Percentiles rank a stretch among this genome's conserved stretches.
These are phyloP conservation scores for Willowsia nigromaculata DNA, from an alignment of 2,888 invertebrate species.

Conservation along the genomic window DNA sequence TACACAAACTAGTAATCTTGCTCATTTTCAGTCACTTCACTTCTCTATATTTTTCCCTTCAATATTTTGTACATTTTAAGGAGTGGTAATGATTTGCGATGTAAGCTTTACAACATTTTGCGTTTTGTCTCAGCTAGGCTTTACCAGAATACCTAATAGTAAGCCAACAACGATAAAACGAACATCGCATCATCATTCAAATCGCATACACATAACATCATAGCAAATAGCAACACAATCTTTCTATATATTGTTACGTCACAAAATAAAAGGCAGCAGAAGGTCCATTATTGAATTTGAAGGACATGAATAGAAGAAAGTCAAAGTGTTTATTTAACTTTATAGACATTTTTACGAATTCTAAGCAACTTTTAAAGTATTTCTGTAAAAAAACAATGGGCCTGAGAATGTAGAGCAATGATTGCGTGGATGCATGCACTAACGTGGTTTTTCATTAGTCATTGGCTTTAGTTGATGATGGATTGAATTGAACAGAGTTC, in stretches of 20 bases:
- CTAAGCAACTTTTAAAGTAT: not conserved
- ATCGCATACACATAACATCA: too few species aligned
- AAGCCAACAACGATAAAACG: too few species aligned
- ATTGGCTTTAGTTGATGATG: not conserved
- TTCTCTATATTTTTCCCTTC: not conserved
- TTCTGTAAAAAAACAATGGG: not conserved
- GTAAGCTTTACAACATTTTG: too few species aligned
- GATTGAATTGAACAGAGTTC: too few species aligned
- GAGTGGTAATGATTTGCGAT: conserved; percentile 17
- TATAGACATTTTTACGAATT: not conserved
- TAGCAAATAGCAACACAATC: too few species aligned
- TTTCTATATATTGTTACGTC: too few species aligned
- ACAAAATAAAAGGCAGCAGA: not conserved
- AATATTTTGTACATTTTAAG: not conserved
- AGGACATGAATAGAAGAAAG: not conserved
- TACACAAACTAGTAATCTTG: conserved; percentile 34
- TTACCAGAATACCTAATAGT: too few species aligned
- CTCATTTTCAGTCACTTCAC: conserved; percentile 18
- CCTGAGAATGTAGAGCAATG: not conserved
- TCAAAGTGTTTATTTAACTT: not conserved
- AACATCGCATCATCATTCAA: too few species aligned
- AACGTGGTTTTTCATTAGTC: not conserved
- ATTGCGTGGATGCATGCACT: too few species aligned
- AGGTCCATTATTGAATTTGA: not conserved
- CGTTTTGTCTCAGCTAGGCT: too few species aligned